Conservation (phyloP, 23 tunicate genomes). For the Styela plicata region DNA sequence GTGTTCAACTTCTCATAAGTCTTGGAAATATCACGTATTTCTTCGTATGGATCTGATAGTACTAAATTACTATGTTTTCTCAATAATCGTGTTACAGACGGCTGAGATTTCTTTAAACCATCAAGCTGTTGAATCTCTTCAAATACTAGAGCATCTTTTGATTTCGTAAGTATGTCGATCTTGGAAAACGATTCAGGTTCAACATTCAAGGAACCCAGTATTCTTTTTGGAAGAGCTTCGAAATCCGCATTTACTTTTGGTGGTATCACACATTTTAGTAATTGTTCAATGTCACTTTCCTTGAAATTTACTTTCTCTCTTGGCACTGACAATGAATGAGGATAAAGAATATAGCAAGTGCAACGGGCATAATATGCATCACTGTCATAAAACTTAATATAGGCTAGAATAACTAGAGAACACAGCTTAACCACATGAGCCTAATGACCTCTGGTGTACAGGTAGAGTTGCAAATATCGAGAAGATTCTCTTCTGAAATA, state of each 20-base stretch:
- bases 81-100: background rate
- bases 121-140: background rate
- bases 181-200: background rate
- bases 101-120: background rate
- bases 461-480: no score
- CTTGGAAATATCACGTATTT: background rate
- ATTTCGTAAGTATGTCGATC: background rate
- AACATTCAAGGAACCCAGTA: background rate
- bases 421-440: no score
- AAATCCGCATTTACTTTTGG: background rate
- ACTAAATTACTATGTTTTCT: background rate
- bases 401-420: no score
- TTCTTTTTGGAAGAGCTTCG: background rate
- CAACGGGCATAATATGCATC: no score
- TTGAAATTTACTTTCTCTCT: no score
- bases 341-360: no score
- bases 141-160: background rate
- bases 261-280: background rate
- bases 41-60: constrained; percentile 16
- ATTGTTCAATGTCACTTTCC: background rate
- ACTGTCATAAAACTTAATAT: no score
- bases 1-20: background rate
- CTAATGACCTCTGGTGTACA: no score
- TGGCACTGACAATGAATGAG: no score
- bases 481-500: no score